These are phyloP conservation scores for Phaonia tiefii DNA, from an alignment of 2,888 invertebrate genomes.

Conservation along the genomic window DNA sequence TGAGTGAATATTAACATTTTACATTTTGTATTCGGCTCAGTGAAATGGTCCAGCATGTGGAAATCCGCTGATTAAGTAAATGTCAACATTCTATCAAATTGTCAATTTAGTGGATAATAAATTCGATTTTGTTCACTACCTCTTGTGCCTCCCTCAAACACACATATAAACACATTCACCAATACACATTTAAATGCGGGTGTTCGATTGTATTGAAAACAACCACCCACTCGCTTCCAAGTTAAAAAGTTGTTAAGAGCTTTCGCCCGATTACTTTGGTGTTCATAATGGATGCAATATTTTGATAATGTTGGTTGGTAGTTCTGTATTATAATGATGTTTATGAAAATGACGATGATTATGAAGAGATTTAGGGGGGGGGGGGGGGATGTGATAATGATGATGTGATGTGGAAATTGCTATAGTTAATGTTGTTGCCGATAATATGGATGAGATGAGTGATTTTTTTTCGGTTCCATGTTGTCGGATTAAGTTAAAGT, in stretches of 20 bases:
- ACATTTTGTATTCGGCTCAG: too few relatives aligned
- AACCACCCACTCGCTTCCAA: not conserved
- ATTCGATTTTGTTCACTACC: conserved; percentile 13
- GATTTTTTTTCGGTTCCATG: too few relatives aligned
- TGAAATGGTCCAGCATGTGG: conserved; percentile 29
- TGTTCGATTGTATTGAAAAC: not conserved
- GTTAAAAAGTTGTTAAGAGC: conserved; percentile 28
- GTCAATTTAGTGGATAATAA: conserved; percentile 38
- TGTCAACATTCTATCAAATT: conserved; percentile 38
- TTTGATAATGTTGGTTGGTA: conserved; percentile 1
- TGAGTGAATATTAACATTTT: too few relatives aligned
- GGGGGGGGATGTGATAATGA: too few relatives aligned
- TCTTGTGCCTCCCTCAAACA: not conserved
- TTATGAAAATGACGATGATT: not conserved
- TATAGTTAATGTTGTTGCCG: too few relatives aligned
- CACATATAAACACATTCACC: not conserved
- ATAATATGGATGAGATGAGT: too few relatives aligned
- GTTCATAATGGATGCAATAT: conserved; percentile 28
- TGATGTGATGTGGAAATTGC: too few relatives aligned
- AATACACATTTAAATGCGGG: not conserved
- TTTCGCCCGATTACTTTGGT: conserved; percentile 5
- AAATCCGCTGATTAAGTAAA: conserved; percentile 40
- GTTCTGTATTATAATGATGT: not conserved
- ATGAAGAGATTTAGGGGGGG: too few relatives aligned
- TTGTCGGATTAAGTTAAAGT: too few relatives aligned